These are phyloP conservation scores for Phyllostomus discolor DNA, from an alignment of 2,113 vertebrate genomes.

Conservation along the genomic window DNA sequence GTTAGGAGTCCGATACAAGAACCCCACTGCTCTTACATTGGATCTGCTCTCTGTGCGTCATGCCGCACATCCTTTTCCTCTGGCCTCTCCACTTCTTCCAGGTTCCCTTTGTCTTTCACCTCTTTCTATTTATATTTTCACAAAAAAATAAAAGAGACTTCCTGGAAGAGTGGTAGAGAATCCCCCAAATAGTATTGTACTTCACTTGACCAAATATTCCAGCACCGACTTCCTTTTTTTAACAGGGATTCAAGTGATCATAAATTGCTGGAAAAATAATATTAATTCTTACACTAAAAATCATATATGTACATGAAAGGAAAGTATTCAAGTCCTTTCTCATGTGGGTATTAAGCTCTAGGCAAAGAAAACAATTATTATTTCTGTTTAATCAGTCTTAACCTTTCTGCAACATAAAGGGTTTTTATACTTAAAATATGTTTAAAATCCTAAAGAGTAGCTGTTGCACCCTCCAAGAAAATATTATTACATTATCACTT, in stretches of 20 bases:
- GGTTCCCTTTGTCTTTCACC: no score
- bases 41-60: background rate
- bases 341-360: background rate
- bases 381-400: background rate
- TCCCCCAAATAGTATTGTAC: background rate
- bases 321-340: background rate
- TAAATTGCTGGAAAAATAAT: background rate
- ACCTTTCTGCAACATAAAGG: background rate
- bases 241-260: background rate
- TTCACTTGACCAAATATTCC: background rate
- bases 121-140: background rate
- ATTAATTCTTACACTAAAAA: background rate
- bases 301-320: background rate
- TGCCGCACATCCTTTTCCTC: background rate
- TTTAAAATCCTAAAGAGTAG: background rate
- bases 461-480: background rate
- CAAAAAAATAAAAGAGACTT: background rate
- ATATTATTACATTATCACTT: background rate
- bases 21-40: accelerated
- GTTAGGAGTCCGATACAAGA: background rate
- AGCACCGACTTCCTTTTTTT: background rate
- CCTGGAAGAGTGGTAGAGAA: background rate
- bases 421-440: background rate
- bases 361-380: background rate
- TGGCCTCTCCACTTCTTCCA: background rate